Evolutionary conservation across 2,888 invertebrate species (phyloP).

Genomic region (Ptilodon capucinus): DNA sequence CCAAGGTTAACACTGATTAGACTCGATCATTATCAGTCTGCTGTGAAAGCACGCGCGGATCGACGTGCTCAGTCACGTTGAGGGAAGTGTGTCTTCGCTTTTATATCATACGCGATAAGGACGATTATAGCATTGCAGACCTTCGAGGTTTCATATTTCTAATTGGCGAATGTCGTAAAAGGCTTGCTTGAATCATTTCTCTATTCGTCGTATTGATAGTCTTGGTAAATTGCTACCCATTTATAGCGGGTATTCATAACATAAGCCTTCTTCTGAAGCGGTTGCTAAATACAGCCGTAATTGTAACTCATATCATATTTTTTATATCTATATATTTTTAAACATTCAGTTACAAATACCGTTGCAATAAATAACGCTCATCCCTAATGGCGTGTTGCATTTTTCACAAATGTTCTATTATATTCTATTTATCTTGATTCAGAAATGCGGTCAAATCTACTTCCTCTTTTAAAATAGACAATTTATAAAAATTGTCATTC

Average conservation of each 20-base stretch:
- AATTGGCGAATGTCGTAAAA: background rate
- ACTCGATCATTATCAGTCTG: background rate
- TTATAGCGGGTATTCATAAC: background rate
- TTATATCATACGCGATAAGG: background rate
- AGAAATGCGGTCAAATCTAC: background rate
- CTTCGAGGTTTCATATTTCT: background rate
- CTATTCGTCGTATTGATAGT: background rate
- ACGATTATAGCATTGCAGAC: background rate
- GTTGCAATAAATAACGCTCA: too few species aligned
- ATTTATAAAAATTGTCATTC: conserved; percentile 8
- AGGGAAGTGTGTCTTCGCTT: background rate
- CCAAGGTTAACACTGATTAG: background rate
- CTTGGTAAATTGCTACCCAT: background rate
- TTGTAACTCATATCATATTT: background rate
- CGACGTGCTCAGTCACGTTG: background rate
- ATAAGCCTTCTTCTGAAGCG: too few species aligned
- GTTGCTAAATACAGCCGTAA: background rate
- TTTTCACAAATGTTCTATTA: background rate
- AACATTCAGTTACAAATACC: too few species aligned
- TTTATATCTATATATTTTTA: too few species aligned
- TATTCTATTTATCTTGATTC: background rate
- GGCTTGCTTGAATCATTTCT: background rate
- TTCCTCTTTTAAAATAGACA: background rate
- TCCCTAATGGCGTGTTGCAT: background rate
- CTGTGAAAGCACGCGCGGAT: background rate